Conservation (phyloP, 2,113 vertebrate species). For the Castor canadensis region DNA sequence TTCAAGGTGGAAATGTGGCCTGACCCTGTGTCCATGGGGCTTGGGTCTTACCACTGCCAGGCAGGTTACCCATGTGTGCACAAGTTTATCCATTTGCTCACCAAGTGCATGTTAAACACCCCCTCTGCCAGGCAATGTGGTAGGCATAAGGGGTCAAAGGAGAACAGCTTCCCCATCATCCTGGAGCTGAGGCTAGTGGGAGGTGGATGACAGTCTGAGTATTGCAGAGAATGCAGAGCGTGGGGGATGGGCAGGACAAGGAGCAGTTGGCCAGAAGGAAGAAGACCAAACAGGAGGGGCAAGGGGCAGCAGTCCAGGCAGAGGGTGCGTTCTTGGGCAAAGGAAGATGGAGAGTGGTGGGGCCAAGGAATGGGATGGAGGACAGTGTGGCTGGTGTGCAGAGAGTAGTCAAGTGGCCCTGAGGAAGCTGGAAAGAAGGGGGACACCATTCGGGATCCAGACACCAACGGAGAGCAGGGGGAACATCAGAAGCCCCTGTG, state of each 20-base stretch:
- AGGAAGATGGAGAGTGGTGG: neutral
- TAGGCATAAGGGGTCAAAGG: neutral
- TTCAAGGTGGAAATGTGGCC: neutral
- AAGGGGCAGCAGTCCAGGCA: neutral
- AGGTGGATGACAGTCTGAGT: too few species aligned
- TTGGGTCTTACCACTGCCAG: neutral
- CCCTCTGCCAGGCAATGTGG: neutral
- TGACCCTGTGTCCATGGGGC: accelerated
- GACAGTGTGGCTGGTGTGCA: neutral
- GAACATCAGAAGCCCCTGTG: accelerated
- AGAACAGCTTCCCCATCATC: neutral
- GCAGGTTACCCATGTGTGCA: neutral
- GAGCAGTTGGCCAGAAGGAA: neutral
- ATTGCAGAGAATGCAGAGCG: too few species aligned
- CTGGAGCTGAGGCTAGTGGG: neutral
- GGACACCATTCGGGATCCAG: accelerated
- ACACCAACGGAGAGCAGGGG: neutral
- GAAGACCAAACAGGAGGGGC: neutral
- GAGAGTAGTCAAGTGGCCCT: neutral
- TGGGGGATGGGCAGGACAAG: neutral
- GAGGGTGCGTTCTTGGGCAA: neutral
- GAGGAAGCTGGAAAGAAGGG: neutral
- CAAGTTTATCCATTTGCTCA: neutral
- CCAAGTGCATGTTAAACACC: neutral
- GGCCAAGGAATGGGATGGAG: neutral